Percentiles rank a stretch among this genome's conserved stretches.
These are phyloP conservation scores for Corythoichthys intestinalis DNA, from an alignment of 2,113 vertebrate species.

Conservation along the genomic window DNA sequence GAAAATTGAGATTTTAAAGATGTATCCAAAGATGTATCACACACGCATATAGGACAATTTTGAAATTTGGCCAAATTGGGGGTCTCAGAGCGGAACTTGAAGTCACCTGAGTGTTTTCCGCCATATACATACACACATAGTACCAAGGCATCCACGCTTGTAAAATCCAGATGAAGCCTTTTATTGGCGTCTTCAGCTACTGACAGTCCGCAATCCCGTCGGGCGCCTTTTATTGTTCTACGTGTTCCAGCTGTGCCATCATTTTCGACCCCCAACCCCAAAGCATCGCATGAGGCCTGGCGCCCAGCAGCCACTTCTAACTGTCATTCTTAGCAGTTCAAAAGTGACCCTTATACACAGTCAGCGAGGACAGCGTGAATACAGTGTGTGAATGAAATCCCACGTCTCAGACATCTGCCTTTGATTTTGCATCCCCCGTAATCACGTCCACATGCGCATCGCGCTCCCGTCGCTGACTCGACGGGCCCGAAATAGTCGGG, in stretches of 20 bases:
- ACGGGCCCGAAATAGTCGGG: not conserved
- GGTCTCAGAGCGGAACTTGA: no score
- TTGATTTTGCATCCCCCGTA: conserved; percentile 27
- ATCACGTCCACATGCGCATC: conserved; percentile 24
- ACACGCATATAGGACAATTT: no score
- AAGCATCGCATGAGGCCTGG: conserved; percentile 5
- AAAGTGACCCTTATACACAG: not conserved
- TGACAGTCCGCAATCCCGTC: conserved; percentile 31
- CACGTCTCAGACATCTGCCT: conserved; percentile 40
- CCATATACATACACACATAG: no score
- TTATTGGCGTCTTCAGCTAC: conserved; percentile 40
- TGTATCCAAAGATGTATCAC: no score
- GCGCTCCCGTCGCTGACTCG: conserved; percentile 8
- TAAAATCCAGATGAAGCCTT: not conserved
- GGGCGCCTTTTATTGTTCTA: conserved; percentile 33
- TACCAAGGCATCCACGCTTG: not conserved
- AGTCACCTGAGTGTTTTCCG: no score
- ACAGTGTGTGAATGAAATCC: not conserved
- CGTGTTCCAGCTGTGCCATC: conserved; percentile 39
- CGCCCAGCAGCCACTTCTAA: conserved; percentile 22
- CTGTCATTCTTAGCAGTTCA: not conserved
- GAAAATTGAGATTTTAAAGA: no score
- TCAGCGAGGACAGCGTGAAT: not conserved
- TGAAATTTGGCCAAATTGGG: no score
- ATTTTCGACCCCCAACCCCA: conserved; percentile 22